A percentile compares a stretch with the other conserved stretches of the same genome.
Conservation (phyloP, 2,797 vertebrate species). For the Lacerta agilis region DNA sequence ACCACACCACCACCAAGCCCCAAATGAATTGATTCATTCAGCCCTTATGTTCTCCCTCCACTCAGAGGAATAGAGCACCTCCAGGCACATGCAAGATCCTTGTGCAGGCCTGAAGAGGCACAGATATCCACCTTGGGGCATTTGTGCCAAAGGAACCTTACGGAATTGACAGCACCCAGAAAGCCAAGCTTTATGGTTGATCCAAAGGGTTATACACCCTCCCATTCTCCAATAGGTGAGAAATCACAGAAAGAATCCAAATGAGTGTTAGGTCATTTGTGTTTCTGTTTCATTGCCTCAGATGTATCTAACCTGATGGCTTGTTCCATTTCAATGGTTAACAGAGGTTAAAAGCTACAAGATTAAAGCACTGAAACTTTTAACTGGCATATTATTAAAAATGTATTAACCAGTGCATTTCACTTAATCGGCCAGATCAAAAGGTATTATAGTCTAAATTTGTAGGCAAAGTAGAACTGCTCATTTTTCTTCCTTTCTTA, state of each 20-base stretch:
- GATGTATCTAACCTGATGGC: neutral
- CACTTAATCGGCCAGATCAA: neutral
- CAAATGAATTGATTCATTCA: too few species aligned
- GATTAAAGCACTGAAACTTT: conserved; percentile 22
- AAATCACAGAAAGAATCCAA: neutral
- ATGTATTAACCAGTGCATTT: neutral
- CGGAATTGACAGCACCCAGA: neutral
- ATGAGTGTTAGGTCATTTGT: neutral
- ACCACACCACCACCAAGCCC: too few species aligned
- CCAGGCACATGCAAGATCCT: neutral
- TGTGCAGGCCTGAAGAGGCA: neutral
- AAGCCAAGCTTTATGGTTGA: neutral
- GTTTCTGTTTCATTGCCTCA: neutral
- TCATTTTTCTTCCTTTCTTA: conserved; percentile 10
- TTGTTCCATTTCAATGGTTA: neutral
- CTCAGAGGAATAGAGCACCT: too few species aligned
- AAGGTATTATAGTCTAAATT: neutral
- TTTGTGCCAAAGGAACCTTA: neutral
- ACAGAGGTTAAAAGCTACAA: conserved; percentile 30
- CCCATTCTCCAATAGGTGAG: neutral
- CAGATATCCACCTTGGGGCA: neutral
- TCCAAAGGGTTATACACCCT: neutral
- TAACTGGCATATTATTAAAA: conserved; percentile 20
- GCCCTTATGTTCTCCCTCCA: too few species aligned
- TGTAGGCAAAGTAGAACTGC: neutral